Evolutionary conservation across 2,888 invertebrate species (phyloP), one percentile per base, ranked within the genome.

Genomic region (Notodonta dromedarius): DNA sequence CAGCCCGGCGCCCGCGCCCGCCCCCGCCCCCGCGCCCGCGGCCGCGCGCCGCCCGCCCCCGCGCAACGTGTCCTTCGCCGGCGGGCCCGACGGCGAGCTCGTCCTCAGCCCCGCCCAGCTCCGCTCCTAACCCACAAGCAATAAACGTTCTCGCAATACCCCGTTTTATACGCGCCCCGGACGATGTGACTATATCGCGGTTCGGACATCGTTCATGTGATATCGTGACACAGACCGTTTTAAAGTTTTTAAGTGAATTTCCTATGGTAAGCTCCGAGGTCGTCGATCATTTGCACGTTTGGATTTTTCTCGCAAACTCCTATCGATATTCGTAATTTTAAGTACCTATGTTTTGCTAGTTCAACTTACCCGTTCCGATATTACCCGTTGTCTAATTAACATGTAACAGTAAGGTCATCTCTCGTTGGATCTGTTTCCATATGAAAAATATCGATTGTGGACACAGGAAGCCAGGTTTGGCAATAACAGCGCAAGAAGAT

Each of bases 51-150:
- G 89, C 79, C 75, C 91, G 40, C 86, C 92, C 63, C 89, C 91
- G 39, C 82, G 94, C 75, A 90, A 94, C 90, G 88, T 94, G 65
- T 90, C 93, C 79, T 88, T 94, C 90, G 89, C 95, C 85, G 89
- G 89, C 70, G 88, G 83, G 53, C 87, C 87, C 62, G 92, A 92
- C 89, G 92, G 91, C 79, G 95, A 95, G 70, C 94, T 95, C 68
- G 95, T 95, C 67, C 94, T 95, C 76, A 95, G 95, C 79, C 95
- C 95, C 71, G 94, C 95, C 69, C 95, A 95, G 81, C 89, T 95
- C 78, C 94, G 94, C 87, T 93, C 94, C 85, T 94, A 94, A 88
- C 88, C 80, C 79, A 68, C 82, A 86, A 90, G 88, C 89, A 89
- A 90, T 89, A 90, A 85, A 80, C 71, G 39, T 40, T 40, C 14